phyloP scores from a whole-genome alignment of 2,888 invertebrate species.

The Lordiphosa andalusiaca region DNA sequence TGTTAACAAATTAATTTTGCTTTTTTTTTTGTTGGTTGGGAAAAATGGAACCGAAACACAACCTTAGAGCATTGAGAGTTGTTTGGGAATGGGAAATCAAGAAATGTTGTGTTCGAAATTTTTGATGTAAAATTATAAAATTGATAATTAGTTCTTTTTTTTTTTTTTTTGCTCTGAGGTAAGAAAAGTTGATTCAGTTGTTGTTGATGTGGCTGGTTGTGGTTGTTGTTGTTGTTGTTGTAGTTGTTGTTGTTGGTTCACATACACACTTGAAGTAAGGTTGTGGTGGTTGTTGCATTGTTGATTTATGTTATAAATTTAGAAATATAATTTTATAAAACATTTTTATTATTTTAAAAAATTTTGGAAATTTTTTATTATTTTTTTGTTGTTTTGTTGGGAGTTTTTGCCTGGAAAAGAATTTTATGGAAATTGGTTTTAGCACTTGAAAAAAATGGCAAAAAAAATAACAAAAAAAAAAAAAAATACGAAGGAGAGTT shows the following conservation, averaged over 20 bases:
- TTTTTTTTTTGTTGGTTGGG: no score
- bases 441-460: conserved; percentile 21
- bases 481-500: conserved; percentile 12
- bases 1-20: no score
- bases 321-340: conserved; percentile 7
- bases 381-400: conserved; percentile 56
- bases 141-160: no score
- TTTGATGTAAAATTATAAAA: no score
- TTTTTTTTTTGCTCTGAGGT: no score
- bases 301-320: conserved; percentile 29
- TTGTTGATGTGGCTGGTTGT: conserved; percentile 21
- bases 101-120: no score
- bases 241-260: conserved; percentile 39
- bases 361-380: conserved; percentile 18
- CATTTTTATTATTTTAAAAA: conserved; percentile 8
- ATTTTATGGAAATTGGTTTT: conserved; percentile 10
- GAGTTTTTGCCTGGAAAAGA: conserved; percentile 65
- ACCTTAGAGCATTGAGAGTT: no score
- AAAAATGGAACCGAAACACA: no score
- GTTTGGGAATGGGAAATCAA: no score
- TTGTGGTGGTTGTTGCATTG: conserved; percentile 46
- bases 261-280: conserved; percentile 62
- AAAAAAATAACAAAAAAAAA: conserved; percentile 29
- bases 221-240: conserved; percentile 14
- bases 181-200: conserved; percentile 7